A percentile compares a stretch with the other conserved stretches of the same genome.
These are phyloP conservation scores for Apis laboriosa DNA, from an alignment of 1,140 invertebrate genomes.

Conservation along the genomic window DNA sequence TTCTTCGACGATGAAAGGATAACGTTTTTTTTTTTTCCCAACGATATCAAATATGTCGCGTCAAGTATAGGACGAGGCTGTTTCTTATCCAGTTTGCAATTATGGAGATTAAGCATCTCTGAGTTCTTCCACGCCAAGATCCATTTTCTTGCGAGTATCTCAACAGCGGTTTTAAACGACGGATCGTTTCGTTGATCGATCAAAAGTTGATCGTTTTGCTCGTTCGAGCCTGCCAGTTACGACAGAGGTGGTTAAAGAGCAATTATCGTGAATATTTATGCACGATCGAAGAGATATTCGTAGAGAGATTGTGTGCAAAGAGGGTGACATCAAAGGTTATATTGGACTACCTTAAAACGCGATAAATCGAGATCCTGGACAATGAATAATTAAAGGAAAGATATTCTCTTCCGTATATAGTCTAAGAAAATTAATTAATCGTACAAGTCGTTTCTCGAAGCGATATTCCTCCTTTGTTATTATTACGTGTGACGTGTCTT, in stretches of 20 bases:
- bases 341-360: neutral
- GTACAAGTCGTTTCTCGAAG: neutral
- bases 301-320: too few species aligned
- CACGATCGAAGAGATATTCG: neutral
- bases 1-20: conserved; percentile 22
- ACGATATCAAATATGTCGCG: conserved; percentile 11
- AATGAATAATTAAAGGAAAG: neutral
- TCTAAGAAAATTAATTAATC: conserved; percentile 8
- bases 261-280: neutral
- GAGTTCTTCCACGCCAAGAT: conserved; percentile 7
- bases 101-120: conserved; percentile 28
- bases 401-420: neutral
- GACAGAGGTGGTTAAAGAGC: neutral
- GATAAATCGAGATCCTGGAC: neutral
- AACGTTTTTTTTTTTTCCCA: conserved; percentile 29
- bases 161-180: neutral
- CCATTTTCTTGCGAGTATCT: neutral
- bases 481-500: neutral
- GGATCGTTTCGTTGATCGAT: conserved; percentile 5
- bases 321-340: neutral
- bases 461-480: neutral
- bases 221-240: neutral
- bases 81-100: conserved; percentile 11
- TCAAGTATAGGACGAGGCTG: conserved; percentile 8
- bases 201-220: neutral